phyloP scores from a whole-genome alignment of 1,140 invertebrate genomes.

The Venturia canescens region DNA sequence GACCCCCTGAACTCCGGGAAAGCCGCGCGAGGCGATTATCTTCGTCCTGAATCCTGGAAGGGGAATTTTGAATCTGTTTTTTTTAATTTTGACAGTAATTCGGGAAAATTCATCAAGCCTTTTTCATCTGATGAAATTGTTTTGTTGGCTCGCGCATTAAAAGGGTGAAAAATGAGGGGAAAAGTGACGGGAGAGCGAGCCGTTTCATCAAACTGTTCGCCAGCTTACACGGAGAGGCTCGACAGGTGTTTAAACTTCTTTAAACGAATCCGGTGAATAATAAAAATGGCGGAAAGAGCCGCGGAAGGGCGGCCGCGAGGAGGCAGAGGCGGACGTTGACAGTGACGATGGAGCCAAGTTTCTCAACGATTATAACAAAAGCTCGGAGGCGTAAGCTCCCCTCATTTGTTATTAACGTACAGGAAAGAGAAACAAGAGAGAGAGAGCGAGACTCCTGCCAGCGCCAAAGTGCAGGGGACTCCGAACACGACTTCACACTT shows the following conservation, averaged over 20 bases:
- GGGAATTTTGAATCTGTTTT: too few species aligned
- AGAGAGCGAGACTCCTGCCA: constrained; percentile 55
- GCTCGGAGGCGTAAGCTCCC: constrained; percentile 61
- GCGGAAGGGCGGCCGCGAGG: constrained; percentile 15
- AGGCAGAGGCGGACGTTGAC: constrained; percentile 63
- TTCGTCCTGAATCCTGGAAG: too few species aligned
- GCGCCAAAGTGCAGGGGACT: constrained; percentile 73
- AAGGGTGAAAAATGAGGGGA: too few species aligned
- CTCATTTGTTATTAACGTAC: constrained; percentile 75
- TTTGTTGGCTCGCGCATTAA: too few species aligned
- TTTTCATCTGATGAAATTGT: too few species aligned
- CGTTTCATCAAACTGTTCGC: too few species aligned
- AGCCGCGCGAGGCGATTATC: too few species aligned
- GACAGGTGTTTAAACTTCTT: constrained; percentile 72
- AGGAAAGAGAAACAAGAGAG: constrained; percentile 26
- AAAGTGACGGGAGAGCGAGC: too few species aligned
- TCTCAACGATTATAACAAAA: constrained; percentile 75
- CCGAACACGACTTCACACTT: constrained; percentile 77
- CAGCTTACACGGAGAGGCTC: constrained; percentile 42
- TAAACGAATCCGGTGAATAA: constrained; percentile 74
- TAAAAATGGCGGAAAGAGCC: constrained; percentile 54
- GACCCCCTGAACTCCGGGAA: too few species aligned
- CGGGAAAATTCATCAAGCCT: too few species aligned
- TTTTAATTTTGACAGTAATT: too few species aligned
- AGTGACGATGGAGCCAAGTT: constrained; percentile 72